These are phyloP conservation scores for Arion vulgaris DNA, from an alignment of 1,140 invertebrate genomes.

Conservation along the genomic window DNA sequence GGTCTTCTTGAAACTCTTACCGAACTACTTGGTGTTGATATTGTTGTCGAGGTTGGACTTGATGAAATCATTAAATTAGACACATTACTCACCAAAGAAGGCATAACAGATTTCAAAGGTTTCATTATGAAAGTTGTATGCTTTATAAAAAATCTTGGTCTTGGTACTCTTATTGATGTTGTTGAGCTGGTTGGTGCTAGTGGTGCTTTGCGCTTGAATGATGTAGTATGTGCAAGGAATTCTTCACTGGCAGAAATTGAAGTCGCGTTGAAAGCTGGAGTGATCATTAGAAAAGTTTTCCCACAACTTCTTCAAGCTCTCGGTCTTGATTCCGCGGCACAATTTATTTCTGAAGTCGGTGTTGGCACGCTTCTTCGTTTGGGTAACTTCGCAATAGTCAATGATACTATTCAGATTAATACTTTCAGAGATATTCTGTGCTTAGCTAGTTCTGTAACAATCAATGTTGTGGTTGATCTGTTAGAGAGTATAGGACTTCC, in stretches of 20 bases:
- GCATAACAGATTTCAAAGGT: not conserved
- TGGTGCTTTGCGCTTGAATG: not conserved
- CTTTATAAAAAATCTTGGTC: not conserved
- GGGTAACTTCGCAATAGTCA: not conserved
- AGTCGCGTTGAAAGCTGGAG: not conserved
- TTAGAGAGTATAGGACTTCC: not conserved
- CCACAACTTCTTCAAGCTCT: not conserved
- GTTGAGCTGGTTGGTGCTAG: not conserved
- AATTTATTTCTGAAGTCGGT: not conserved
- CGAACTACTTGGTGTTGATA: not conserved
- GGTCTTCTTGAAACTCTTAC: not conserved
- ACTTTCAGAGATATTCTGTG: not conserved
- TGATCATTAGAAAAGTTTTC: not conserved
- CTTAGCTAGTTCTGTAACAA: not conserved
- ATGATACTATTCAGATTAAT: not conserved
- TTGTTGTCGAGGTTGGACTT: not conserved
- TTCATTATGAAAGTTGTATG: not conserved
- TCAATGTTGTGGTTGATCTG: not conserved
- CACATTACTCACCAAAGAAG: not conserved
- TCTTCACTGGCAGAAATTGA: not conserved
- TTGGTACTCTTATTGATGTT: not conserved
- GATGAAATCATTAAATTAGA: not conserved
- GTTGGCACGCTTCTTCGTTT: not conserved
- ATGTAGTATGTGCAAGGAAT: not conserved
- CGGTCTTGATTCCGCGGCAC: not conserved